Evolutionary conservation across 2,797 vertebrate genomes (phyloP).

Genomic region (Notoglanidium macrostoma): DNA sequence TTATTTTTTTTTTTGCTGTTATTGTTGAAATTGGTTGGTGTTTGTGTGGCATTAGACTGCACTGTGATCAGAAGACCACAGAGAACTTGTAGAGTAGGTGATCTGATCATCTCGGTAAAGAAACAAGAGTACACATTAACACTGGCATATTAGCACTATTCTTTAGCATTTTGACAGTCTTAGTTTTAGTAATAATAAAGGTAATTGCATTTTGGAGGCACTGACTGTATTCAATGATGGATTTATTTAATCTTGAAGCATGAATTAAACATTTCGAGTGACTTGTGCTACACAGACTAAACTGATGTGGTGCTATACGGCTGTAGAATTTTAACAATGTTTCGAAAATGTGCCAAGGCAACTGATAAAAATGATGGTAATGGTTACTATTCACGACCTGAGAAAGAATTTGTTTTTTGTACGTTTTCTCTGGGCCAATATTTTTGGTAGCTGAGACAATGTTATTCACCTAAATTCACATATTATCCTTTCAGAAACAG

Average conservation of each 20-base stretch:
- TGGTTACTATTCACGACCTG: neutral
- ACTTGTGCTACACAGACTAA: neutral
- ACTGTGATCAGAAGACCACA: neutral
- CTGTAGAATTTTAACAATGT: neutral
- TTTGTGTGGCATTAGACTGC: neutral
- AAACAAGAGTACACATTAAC: neutral
- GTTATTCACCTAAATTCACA: neutral
- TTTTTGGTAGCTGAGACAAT: neutral
- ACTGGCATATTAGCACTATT: neutral
- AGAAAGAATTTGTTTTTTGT: neutral
- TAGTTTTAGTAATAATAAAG: neutral
- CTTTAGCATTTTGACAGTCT: slow-evolving; percentile 1
- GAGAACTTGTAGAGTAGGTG: neutral
- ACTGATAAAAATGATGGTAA: neutral
- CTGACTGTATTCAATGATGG: slow-evolving; percentile 12
- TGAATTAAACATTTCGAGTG: slow-evolving; percentile 11
- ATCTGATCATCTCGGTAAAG: neutral
- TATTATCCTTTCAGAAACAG: neutral
- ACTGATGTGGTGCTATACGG: neutral
- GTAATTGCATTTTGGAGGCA: neutral
- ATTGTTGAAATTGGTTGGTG: neutral
- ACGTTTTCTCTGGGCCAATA: neutral
- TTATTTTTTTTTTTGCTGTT: neutral
- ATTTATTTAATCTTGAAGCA: slow-evolving; percentile 15
- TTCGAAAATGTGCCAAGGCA: neutral